Evolutionary conservation across 2,888 invertebrate genomes (phyloP).

Genomic region (Bruchidius siliquastri): DNA sequence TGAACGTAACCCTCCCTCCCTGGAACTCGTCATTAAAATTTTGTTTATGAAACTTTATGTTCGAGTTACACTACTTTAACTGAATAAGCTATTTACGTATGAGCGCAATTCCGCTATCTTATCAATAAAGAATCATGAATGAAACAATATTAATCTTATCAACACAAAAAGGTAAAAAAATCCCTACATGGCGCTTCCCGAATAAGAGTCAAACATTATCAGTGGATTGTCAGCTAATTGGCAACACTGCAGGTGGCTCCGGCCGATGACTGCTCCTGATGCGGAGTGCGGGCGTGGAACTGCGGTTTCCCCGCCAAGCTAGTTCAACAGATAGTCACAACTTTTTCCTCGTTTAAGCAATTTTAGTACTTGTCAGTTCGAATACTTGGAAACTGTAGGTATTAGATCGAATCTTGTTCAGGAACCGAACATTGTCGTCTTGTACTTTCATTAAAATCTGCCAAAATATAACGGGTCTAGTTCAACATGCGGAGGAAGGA

Average conservation of each 20-base stretch:
- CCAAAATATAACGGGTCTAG: slow-evolving; percentile 5
- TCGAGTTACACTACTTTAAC: no score
- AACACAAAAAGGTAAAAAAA: background rate
- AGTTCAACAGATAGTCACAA: slow-evolving; percentile 5
- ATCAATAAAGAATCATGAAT: no score
- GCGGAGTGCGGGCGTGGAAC: slow-evolving; percentile 13
- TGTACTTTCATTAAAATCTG: slow-evolving; percentile 11
- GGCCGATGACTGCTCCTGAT: slow-evolving; percentile 6
- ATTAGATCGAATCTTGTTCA: background rate
- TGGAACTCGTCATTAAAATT: no score
- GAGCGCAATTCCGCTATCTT: no score
- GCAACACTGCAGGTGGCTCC: slow-evolving; percentile 2
- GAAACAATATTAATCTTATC: no score
- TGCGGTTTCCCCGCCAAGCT: slow-evolving; percentile 8
- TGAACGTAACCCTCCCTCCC: no score
- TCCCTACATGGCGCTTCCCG: background rate
- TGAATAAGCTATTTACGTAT: no score
- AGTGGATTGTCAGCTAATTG: background rate
- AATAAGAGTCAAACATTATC: no score
- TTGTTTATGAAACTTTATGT: no score
- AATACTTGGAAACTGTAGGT: background rate
- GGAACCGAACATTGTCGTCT: slow-evolving; percentile 4
- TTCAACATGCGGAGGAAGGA: slow-evolving; percentile 5
- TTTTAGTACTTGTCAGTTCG: background rate
- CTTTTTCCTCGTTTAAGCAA: slow-evolving; percentile 1